Evolutionary conservation across 2,888 invertebrate genomes (phyloP).

Genomic region (Athalia rosae): DNA sequence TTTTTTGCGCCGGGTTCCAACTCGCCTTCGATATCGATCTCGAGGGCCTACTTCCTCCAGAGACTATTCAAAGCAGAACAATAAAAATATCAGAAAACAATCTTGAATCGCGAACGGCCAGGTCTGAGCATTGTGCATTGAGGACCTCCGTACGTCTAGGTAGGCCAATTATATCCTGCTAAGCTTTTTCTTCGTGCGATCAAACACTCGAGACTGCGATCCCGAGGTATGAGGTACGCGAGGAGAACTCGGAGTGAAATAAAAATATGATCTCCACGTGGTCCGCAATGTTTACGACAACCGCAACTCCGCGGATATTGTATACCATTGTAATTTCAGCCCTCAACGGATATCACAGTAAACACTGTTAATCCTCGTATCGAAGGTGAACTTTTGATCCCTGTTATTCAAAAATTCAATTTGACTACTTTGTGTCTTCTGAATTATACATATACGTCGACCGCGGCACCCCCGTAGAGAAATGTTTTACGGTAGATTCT

Average conservation of each 20-base stretch:
- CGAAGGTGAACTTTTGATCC: background rate
- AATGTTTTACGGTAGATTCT: too few species aligned
- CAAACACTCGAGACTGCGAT: slow-evolving; percentile 38
- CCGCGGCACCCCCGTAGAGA: too few species aligned
- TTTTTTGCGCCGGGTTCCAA: slow-evolving; percentile 50
- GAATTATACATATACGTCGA: background rate
- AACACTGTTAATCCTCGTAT: background rate
- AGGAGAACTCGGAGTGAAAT: slow-evolving; percentile 10
- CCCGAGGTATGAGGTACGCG: background rate
- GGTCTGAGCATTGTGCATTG: slow-evolving; percentile 60
- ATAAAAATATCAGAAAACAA: slow-evolving; percentile 65
- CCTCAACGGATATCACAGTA: slow-evolving; percentile 8
- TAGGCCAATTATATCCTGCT: slow-evolving; percentile 60
- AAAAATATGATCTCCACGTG: slow-evolving; percentile 1
- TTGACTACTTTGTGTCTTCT: background rate
- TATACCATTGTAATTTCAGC: slow-evolving; percentile 23
- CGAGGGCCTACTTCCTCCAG: slow-evolving; percentile 63
- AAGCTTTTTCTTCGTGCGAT: slow-evolving; percentile 49
- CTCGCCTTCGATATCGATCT: slow-evolving; percentile 64
- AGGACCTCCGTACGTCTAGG: slow-evolving; percentile 54
- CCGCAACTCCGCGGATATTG: background rate
- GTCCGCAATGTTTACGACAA: slow-evolving; percentile 7
- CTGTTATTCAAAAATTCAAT: background rate
- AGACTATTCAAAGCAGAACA: slow-evolving; percentile 59
- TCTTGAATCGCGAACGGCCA: slow-evolving; percentile 59